These are phyloP conservation scores for Mobula hypostoma DNA, from an alignment of 2,113 vertebrate genomes.

Conservation along the genomic window DNA sequence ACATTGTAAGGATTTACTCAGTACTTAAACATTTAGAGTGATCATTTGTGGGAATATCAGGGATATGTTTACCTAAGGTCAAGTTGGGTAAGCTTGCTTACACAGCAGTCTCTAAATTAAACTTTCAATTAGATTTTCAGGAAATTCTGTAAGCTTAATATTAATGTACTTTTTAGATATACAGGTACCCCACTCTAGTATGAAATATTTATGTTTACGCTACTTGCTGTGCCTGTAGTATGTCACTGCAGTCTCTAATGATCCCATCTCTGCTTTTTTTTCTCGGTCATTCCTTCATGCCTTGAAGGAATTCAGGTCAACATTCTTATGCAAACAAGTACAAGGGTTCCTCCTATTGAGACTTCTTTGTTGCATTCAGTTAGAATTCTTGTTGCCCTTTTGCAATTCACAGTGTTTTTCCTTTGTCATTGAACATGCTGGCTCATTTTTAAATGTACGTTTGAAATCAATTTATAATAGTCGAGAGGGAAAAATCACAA, in stretches of 20 bases:
- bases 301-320: constrained; percentile 29
- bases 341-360: neutral
- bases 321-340: constrained; percentile 23
- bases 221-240: constrained; percentile 11
- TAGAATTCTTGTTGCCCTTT: neutral
- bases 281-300: constrained; percentile 21
- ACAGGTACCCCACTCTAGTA: neutral
- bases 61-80: constrained; percentile 17
- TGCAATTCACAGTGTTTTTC: neutral
- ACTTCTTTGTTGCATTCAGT: neutral
- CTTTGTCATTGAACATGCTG: neutral
- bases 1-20: neutral
- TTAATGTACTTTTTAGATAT: neutral
- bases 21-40: neutral
- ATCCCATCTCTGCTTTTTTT: constrained; percentile 26
- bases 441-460: neutral
- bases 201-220: neutral
- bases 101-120: constrained; percentile 10
- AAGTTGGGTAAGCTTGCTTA: neutral
- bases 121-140: neutral
- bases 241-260: constrained; percentile 1
- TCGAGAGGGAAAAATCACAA: neutral
- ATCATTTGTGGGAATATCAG: neutral
- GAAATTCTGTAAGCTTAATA: neutral
- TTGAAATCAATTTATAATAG: neutral